phyloP scores from a whole-genome alignment of 2,888 invertebrate genomes.

The Achlya flavicornis region DNA sequence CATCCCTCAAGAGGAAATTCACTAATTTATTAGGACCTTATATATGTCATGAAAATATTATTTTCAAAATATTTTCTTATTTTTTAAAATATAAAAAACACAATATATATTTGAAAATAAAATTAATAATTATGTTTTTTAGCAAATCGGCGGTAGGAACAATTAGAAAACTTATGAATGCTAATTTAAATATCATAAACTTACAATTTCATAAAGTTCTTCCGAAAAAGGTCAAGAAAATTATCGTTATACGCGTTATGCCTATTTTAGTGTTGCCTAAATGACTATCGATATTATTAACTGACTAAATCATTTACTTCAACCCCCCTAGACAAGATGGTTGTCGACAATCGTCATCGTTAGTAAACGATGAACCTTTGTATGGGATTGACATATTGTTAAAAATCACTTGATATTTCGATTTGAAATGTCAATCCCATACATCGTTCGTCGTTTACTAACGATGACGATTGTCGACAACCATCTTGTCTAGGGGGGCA shows the following conservation, averaged over 20 bases:
- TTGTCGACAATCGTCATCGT: no score
- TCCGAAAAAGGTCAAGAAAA: not conserved
- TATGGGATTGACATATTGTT: no score
- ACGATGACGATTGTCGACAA: no score
- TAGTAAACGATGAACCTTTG: no score
- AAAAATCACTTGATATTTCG: no score
- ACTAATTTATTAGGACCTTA: no score
- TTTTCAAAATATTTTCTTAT: not conserved
- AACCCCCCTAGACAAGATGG: no score
- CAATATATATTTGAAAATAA: not conserved
- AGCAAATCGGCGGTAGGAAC: not conserved
- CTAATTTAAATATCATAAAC: not conserved
- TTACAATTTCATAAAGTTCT: constrained; percentile 7
- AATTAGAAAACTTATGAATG: not conserved
- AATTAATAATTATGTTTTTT: not conserved
- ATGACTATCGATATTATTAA: not conserved
- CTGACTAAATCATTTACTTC: no score
- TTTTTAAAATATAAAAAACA: no score
- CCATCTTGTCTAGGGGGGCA: no score
- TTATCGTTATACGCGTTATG: not conserved
- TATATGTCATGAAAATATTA: not conserved
- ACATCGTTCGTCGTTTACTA: no score
- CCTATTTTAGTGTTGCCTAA: not conserved
- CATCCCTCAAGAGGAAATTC: no score
- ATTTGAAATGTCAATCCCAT: not conserved